phyloP scores from a whole-genome alignment of 2,888 invertebrate genomes.

The Vesta saturnalis region DNA sequence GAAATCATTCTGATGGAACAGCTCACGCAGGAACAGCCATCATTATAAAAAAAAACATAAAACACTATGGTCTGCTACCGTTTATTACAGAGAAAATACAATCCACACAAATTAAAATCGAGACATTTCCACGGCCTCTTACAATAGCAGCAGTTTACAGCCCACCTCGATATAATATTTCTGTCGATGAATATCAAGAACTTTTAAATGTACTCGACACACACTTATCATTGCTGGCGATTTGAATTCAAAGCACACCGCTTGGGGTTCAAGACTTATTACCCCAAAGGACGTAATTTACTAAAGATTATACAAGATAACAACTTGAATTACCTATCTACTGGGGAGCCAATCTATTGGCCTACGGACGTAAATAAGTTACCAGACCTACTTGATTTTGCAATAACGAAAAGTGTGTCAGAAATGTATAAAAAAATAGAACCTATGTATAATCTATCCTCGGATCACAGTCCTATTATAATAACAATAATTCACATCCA shows the following conservation, averaged over 20 bases:
- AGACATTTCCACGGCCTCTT: no score
- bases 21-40: no score
- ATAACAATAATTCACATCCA: neutral
- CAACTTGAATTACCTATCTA: neutral
- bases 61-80: no score
- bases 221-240: no score
- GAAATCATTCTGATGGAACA: no score
- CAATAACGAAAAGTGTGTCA: neutral
- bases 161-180: no score
- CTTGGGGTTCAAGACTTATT: neutral
- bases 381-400: conserved; percentile 4
- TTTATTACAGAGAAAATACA: no score
- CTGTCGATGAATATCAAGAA: no score
- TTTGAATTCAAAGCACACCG: neutral
- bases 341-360: conserved; percentile 2
- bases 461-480: neutral
- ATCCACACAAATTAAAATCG: no score
- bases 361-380: neutral
- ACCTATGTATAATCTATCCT: neutral
- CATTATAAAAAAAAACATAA: no score
- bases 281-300: neutral
- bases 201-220: no score
- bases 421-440: neutral
- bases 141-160: no score
- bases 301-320: neutral